Evolutionary conservation across 2,797 vertebrate species (phyloP).

Genomic region (Mormyrops boulengeri): DNA sequence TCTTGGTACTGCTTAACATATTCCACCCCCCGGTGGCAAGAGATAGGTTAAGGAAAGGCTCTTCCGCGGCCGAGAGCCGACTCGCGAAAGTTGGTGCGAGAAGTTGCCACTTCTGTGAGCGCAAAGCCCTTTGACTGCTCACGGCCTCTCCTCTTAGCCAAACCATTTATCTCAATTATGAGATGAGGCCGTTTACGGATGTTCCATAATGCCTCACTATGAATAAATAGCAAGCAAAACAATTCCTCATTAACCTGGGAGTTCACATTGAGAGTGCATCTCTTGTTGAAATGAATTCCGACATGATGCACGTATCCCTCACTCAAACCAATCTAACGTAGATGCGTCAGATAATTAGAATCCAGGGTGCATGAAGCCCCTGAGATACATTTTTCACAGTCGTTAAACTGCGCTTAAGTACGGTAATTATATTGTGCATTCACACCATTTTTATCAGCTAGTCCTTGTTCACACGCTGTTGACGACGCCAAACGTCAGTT

Average conservation of each 20-base stretch:
- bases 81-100: not conserved
- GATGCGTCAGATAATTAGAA: not conserved
- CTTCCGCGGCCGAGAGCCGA: not conserved
- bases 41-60: not conserved
- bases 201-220: not conserved
- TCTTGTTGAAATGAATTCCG: not conserved
- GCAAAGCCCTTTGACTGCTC: not conserved
- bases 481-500: not conserved
- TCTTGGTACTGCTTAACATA: not conserved
- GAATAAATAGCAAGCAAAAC: constrained; percentile 7
- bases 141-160: not conserved
- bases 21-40: not conserved
- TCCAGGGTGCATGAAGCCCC: not conserved
- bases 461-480: not conserved
- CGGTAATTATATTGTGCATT: constrained; percentile 26
- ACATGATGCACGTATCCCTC: not conserved
- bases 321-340: not conserved
- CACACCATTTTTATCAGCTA: constrained; percentile 39
- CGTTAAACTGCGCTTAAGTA: constrained; percentile 14
- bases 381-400: constrained; percentile 3
- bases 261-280: not conserved
- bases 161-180: constrained; percentile 3
- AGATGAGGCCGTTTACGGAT: not conserved
- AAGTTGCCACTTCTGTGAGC: not conserved
- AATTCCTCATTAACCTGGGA: constrained; percentile 8